Conservation (phyloP, 1,140 invertebrate species). For the Euwallacea fornicatus region DNA sequence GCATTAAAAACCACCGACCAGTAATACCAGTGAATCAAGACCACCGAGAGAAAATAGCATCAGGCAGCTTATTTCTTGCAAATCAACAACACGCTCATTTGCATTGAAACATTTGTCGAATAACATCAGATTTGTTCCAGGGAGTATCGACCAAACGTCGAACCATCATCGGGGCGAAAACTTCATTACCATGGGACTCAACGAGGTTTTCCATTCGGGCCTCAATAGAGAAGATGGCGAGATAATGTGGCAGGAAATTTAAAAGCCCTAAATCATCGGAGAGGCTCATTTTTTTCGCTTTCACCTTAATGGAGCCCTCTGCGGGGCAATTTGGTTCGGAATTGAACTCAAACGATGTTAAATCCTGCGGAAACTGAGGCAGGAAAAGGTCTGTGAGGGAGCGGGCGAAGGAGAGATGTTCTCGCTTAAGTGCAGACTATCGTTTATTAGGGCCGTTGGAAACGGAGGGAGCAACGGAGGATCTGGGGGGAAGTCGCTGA, state of each 20-base stretch:
- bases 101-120: not conserved
- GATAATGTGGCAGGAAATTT: constrained; percentile 2
- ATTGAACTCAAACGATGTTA: not conserved
- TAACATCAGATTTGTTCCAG: no score
- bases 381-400: not conserved
- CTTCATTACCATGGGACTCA: not conserved
- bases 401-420: no score
- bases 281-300: not conserved
- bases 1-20: constrained; percentile 21
- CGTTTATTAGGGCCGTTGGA: no score
- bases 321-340: not conserved
- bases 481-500: no score
- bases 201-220: not conserved
- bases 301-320: not conserved
- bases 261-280: not conserved
- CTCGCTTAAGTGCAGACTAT: no score
- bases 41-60: constrained; percentile 4
- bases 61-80: not conserved
- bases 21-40: constrained; percentile 15
- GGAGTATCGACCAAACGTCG: not conserved
- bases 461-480: no score
- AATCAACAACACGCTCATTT: constrained; percentile 17
- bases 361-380: not conserved
- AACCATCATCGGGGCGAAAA: not conserved
- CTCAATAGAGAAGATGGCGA: not conserved